Conservation (phyloP, 2,113 vertebrate species). For the Mustela lutreola region DNA sequence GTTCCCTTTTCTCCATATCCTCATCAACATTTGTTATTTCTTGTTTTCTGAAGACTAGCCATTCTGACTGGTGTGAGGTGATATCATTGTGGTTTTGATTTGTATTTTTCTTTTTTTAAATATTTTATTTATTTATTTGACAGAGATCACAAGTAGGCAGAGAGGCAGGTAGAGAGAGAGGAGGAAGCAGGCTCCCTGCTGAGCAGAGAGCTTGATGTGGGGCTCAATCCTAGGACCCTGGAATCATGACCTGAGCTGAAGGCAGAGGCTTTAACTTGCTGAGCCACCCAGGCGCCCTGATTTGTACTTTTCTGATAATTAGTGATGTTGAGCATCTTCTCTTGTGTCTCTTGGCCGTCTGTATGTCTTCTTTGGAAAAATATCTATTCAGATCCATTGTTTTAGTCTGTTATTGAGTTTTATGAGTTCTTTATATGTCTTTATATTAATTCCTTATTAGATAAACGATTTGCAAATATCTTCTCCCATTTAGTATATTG, state of each 20-base stretch:
- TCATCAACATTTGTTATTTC: background rate
- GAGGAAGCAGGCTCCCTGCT: too few species aligned
- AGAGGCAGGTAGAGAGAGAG: too few species aligned
- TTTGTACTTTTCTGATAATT: background rate
- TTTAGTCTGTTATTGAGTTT: background rate
- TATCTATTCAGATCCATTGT: background rate
- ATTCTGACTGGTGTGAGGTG: background rate
- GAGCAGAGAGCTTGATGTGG: too few species aligned
- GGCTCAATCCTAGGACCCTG: too few species aligned
- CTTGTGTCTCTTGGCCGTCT: background rate
- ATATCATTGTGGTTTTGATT: background rate
- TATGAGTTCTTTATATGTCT: background rate
- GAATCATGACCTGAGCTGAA: too few species aligned
- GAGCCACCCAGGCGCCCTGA: background rate
- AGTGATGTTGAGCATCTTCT: background rate
- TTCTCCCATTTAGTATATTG: background rate
- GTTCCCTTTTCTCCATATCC: background rate
- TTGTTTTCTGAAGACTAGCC: background rate
- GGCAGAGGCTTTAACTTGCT: too few species aligned
- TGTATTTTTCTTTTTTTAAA: background rate
- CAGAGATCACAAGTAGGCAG: too few species aligned
- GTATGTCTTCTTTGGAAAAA: background rate
- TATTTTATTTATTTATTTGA: too few species aligned
- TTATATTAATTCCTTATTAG: background rate
- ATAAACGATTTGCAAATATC: background rate